A percentile compares a stretch with the other conserved stretches of the same genome.
These are phyloP conservation scores for Euphysa ruthae DNA, from an alignment of 30 jellyfish, hydroid and myxozoan species.

Conservation along the genomic window DNA sequence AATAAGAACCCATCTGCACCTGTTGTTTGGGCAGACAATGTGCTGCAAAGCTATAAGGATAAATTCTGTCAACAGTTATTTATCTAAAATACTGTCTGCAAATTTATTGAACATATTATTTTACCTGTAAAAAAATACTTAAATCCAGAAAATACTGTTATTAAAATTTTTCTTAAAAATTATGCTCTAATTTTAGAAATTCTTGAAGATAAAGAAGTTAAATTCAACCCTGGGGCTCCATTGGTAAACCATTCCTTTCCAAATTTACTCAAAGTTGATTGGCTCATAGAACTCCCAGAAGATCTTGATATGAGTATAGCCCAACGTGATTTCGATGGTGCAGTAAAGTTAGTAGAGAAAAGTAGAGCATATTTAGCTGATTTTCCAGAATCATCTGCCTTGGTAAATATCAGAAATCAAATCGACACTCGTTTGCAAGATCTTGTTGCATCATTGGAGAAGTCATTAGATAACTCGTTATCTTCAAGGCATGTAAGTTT, in stretches of 20 bases:
- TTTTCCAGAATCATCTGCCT: constrained; percentile 74
- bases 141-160: no score
- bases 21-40: constrained; percentile 88
- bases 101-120: neutral
- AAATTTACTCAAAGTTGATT: constrained; percentile 69
- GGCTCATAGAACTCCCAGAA: constrained; percentile 92
- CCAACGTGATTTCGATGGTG: constrained; percentile 81
- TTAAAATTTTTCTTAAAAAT: no score
- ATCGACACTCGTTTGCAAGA: constrained; percentile 56
- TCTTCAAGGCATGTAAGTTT: constrained; percentile 84
- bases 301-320: constrained; percentile 96
- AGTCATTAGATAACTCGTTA: constrained; percentile 77
- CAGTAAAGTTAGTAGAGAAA: constrained; percentile 72
- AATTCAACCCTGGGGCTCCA: neutral
- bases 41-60: constrained; percentile 64
- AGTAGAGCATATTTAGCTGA: constrained; percentile 67
- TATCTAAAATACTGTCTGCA: constrained; percentile 50
- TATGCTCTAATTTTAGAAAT: no score
- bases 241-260: constrained; percentile 20
- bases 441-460: constrained; percentile 61
- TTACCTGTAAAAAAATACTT: no score
- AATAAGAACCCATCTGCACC: constrained; percentile 70
- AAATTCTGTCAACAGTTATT: constrained; percentile 77
- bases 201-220: no score
- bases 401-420: constrained; percentile 47